Conservation (phyloP, 2,888 invertebrate species). For the Chaetoderma sp. region DNA sequence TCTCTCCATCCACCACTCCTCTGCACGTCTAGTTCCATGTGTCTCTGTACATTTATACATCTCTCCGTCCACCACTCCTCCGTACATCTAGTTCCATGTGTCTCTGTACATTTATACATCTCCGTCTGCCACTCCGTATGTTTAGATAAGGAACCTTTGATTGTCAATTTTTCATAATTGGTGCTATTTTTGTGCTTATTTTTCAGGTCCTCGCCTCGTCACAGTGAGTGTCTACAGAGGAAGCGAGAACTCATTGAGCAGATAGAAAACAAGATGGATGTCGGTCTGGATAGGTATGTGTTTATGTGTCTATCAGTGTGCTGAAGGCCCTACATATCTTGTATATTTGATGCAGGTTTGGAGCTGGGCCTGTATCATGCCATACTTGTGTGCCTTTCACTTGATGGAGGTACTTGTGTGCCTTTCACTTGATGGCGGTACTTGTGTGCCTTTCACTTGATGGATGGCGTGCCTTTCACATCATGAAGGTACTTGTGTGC, state of each 20-base stretch:
- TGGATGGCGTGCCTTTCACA: too few relatives aligned
- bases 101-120: neutral
- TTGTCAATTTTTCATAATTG: neutral
- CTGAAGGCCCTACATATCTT: too few relatives aligned
- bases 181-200: neutral
- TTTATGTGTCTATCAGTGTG: too few relatives aligned
- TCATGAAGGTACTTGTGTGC: too few relatives aligned
- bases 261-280: conserved; percentile 88
- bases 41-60: neutral
- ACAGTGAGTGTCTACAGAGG: conserved; percentile 88
- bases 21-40: too few relatives aligned
- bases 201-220: conserved; percentile 85
- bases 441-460: too few relatives aligned
- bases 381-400: too few relatives aligned
- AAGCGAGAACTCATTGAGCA: conserved; percentile 88
- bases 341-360: too few relatives aligned
- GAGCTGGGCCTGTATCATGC: too few relatives aligned
- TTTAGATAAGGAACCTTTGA: neutral
- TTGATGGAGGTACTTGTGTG: too few relatives aligned
- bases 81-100: neutral
- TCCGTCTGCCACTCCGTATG: neutral
- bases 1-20: too few relatives aligned
- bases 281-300: conserved; percentile 69
- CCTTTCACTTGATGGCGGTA: too few relatives aligned
- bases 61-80: neutral